phyloP scores from a whole-genome alignment of 1,140 invertebrate genomes.

The Teleogryllus occipitalis region DNA sequence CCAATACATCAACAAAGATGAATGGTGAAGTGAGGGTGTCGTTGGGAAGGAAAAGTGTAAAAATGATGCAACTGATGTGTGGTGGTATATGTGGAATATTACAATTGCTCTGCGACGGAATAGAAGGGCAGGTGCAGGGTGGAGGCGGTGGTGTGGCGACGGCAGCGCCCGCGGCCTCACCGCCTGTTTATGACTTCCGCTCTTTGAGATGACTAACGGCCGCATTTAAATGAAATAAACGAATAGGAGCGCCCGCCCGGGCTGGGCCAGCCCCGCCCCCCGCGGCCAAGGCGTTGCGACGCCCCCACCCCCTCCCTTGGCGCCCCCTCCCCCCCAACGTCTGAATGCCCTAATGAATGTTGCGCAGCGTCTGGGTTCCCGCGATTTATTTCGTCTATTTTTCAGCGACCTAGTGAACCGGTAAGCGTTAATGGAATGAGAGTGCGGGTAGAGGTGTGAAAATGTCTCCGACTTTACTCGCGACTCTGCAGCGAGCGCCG shows the following conservation, averaged over 20 bases:
- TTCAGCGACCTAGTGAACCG: background rate
- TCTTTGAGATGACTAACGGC: background rate
- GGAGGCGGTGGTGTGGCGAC: background rate
- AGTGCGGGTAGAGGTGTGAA: background rate
- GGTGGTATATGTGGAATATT: too few species aligned
- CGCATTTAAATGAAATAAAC: slow-evolving; percentile 5
- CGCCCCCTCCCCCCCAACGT: background rate
- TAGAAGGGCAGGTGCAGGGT: background rate
- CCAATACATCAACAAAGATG: too few species aligned
- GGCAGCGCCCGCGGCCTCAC: too few species aligned
- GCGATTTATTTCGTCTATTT: background rate
- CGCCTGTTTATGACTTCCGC: background rate
- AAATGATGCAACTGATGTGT: too few species aligned
- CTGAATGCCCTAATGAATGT: background rate
- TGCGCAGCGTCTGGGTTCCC: background rate
- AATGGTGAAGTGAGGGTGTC: too few species aligned
- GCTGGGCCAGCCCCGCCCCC: background rate
- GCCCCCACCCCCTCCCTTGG: too few species aligned
- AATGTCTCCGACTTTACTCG: too few species aligned
- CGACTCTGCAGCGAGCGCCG: too few species aligned
- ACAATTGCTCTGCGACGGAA: background rate
- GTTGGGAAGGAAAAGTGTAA: too few species aligned
- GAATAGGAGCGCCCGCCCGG: background rate
- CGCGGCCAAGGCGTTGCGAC: too few species aligned
- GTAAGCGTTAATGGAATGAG: slow-evolving; percentile 1